Evolutionary conservation across 2,888 invertebrate genomes (phyloP).

Genomic region (Augochlorella aurata): DNA sequence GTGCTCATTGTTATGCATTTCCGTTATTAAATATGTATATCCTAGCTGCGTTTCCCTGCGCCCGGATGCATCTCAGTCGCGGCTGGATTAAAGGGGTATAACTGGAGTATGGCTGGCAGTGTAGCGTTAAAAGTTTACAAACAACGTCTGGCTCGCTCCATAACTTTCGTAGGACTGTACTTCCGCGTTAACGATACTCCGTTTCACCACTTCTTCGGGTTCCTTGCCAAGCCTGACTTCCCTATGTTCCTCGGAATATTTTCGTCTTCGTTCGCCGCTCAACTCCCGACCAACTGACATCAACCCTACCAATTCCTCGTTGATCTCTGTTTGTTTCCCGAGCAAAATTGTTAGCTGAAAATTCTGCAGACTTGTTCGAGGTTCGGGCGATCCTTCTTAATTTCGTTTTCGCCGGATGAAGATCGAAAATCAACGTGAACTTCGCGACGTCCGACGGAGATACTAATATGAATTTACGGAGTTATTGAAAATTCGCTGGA

Average conservation of each 20-base stretch:
- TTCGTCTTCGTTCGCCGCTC: constrained; percentile 12
- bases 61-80: constrained; percentile 40
- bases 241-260: constrained; percentile 19
- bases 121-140: constrained; percentile 57
- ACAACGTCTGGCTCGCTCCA: constrained; percentile 36
- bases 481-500: not conserved
- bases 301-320: constrained; percentile 6
- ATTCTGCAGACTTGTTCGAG: not conserved
- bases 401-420: not conserved
- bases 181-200: constrained; percentile 37
- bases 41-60: constrained; percentile 33
- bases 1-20: constrained; percentile 66
- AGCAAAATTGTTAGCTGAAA: not conserved
- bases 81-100: constrained; percentile 59
- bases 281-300: constrained; percentile 6
- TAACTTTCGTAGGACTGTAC: constrained; percentile 34
- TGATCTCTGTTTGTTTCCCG: constrained; percentile 5
- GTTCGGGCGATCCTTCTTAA: not conserved
- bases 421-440: not conserved
- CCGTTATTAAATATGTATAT: constrained; percentile 65
- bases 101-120: constrained; percentile 37
- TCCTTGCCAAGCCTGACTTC: not conserved
- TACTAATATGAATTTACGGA: not conserved
- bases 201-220: constrained; percentile 18
- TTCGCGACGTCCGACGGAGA: not conserved